Evolutionary conservation across 1,140 invertebrate species (phyloP).

Genomic region (Scaptomyza pallida): DNA sequence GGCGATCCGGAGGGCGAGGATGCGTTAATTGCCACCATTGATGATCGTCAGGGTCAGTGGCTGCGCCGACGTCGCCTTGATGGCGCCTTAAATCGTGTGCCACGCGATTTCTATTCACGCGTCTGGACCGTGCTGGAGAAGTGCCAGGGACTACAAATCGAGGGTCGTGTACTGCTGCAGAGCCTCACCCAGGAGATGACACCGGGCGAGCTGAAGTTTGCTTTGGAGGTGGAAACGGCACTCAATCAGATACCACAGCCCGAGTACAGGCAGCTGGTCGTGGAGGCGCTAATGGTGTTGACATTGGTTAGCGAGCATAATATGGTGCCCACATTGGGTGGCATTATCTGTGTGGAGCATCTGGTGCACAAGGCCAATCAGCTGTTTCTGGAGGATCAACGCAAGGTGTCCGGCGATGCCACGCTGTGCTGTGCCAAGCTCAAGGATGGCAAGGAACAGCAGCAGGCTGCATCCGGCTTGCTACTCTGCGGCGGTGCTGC

Average conservation of each 20-base stretch:
- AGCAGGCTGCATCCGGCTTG: conserved; percentile 86
- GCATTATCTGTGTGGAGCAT: conserved; percentile 95
- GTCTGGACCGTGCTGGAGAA: conserved; percentile 96
- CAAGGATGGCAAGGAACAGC: conserved; percentile 86
- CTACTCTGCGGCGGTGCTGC: conserved; percentile 95
- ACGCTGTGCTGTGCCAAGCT: conserved; percentile 95
- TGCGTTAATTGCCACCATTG: conserved; percentile 75
- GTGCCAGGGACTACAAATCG: conserved; percentile 96
- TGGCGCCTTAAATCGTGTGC: conserved; percentile 98
- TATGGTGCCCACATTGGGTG: conserved; percentile 90
- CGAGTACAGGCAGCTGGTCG: conserved; percentile 98
- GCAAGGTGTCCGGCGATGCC: conserved; percentile 93
- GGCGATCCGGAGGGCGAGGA: conserved; percentile 87
- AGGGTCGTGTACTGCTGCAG: conserved; percentile 94
- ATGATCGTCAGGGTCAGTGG: conserved; percentile 98
- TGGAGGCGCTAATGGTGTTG: conserved; percentile 98
- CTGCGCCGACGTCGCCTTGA: conserved; percentile 95
- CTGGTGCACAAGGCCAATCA: conserved; percentile 97
- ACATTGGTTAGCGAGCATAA: conserved; percentile 96
- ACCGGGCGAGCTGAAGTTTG: conserved; percentile 98
- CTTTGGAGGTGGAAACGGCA: conserved; percentile 98
- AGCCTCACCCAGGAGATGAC: conserved; percentile 99
- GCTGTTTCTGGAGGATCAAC: conserved; percentile 97
- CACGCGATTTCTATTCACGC: conserved; percentile 96
- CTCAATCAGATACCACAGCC: conserved; percentile 98